These are phyloP conservation scores for Sparus aurata DNA, from an alignment of 2,797 vertebrate species.

Conservation along the genomic window DNA sequence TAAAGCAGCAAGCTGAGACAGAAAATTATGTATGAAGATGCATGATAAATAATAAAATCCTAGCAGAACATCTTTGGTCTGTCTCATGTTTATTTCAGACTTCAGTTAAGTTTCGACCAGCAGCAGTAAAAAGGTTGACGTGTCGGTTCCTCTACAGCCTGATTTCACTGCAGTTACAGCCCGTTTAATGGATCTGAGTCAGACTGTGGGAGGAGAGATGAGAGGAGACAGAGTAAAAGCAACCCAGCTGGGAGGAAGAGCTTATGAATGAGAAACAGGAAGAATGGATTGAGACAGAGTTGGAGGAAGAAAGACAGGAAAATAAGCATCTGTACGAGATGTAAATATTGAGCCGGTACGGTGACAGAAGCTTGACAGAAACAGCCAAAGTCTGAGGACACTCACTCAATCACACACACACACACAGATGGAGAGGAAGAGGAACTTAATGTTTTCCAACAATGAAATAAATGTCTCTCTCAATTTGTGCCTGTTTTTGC, in stretches of 20 bases:
- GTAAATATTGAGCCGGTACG: slow-evolving; percentile 60
- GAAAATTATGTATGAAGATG: slow-evolving; percentile 3
- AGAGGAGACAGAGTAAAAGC: slow-evolving; percentile 36
- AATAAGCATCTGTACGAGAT: slow-evolving; percentile 70
- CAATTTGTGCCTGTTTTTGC: slow-evolving; percentile 13
- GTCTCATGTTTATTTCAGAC: slow-evolving; percentile 4
- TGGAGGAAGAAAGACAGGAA: slow-evolving; percentile 63
- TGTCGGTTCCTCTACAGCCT: slow-evolving; percentile 14
- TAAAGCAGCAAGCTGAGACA: slow-evolving; percentile 8
- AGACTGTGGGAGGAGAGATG: slow-evolving; percentile 25
- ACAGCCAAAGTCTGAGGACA: slow-evolving; percentile 20
- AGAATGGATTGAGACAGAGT: slow-evolving; percentile 69
- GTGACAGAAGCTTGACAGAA: slow-evolving; percentile 52
- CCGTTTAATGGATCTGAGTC: slow-evolving; percentile 44
- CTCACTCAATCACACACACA: slow-evolving; percentile 35
- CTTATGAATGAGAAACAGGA: slow-evolving; percentile 82
- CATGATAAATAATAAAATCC: slow-evolving; percentile 5
- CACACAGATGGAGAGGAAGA: slow-evolving; percentile 25
- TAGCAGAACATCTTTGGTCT: background rate
- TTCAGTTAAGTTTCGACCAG: slow-evolving; percentile 15
- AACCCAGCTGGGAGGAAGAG: slow-evolving; percentile 71
- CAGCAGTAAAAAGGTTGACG: background rate
- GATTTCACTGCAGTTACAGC: slow-evolving; percentile 21
- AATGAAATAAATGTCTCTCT: slow-evolving; percentile 35
- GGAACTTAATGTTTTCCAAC: slow-evolving; percentile 24